Conservation (phyloP, 23 tunicate species). For the Trididemnum miniatum region DNA sequence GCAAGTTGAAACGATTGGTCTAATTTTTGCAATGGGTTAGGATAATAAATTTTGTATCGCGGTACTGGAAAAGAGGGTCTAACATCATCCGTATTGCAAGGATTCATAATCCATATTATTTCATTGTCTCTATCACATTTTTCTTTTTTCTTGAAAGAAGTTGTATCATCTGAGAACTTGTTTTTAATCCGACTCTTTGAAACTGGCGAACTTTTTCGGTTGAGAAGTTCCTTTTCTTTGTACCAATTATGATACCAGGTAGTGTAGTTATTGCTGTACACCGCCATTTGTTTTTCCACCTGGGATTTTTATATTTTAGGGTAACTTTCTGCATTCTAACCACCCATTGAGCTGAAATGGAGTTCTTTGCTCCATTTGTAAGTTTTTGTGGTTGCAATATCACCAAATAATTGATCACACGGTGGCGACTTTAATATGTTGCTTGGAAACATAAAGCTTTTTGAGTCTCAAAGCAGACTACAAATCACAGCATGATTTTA, state of each 20-base stretch:
- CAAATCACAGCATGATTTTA: background rate
- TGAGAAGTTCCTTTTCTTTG: conserved; percentile 1
- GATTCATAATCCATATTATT: conserved; percentile 80
- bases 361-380: too few relatives aligned
- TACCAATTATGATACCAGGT: conserved; percentile 20
- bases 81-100: conserved; percentile 56
- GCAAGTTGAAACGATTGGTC: conserved; percentile 40
- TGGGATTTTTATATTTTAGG: too few relatives aligned
- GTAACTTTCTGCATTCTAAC: too few relatives aligned
- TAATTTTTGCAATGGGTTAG: background rate
- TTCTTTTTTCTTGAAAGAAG: background rate
- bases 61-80: conserved; percentile 74
- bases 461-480: conserved; percentile 19
- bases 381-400: too few relatives aligned
- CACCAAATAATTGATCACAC: too few relatives aligned
- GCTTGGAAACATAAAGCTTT: conserved; percentile 28
- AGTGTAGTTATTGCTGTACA: background rate
- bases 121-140: conserved; percentile 9
- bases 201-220: too few relatives aligned
- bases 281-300: too few relatives aligned
- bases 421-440: conserved; percentile 2
- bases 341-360: too few relatives aligned
- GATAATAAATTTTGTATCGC: conserved; percentile 29
- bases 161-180: background rate
- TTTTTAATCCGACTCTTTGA: too few relatives aligned